phyloP scores from a whole-genome alignment of 2,113 vertebrate genomes.

The Heterotis niloticus region DNA sequence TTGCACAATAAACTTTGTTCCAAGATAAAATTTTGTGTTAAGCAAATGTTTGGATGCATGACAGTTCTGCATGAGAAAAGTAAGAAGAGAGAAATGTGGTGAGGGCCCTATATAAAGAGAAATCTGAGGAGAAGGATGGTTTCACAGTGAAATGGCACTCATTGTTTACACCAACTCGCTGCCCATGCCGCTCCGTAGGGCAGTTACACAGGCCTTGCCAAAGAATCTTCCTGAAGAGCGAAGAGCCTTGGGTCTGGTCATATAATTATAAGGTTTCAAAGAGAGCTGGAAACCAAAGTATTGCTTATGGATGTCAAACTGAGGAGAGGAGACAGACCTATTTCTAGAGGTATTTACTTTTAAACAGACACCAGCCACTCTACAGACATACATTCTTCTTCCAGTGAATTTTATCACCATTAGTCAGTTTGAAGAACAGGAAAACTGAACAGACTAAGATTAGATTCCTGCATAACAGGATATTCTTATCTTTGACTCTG shows the following conservation, averaged over 20 bases:
- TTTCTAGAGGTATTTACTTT: background rate
- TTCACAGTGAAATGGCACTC: conserved; percentile 13
- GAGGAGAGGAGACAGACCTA: background rate
- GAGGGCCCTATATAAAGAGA: background rate
- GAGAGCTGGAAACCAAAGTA: conserved; percentile 7
- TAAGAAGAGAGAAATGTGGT: conserved; percentile 25
- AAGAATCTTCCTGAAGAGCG: conserved; percentile 16
- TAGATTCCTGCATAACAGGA: conserved; percentile 11
- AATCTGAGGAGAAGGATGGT: conserved; percentile 11
- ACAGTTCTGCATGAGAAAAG: conserved; percentile 26
- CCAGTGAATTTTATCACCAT: background rate
- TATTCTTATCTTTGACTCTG: background rate
- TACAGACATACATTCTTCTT: background rate
- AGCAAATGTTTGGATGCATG: conserved; percentile 27
- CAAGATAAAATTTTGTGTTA: conserved; percentile 29
- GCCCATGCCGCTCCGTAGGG: background rate
- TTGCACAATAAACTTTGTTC: conserved; percentile 47
- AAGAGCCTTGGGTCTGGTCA: background rate
- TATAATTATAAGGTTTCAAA: conserved; percentile 23
- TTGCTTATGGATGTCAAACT: conserved; percentile 16
- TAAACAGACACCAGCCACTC: background rate
- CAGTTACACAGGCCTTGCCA: background rate
- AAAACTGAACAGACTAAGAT: conserved; percentile 17
- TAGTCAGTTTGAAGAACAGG: background rate
- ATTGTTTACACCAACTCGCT: background rate